Evolutionary conservation across 2,797 vertebrate genomes (phyloP).

Genomic region (Taenioides sp.): DNA sequence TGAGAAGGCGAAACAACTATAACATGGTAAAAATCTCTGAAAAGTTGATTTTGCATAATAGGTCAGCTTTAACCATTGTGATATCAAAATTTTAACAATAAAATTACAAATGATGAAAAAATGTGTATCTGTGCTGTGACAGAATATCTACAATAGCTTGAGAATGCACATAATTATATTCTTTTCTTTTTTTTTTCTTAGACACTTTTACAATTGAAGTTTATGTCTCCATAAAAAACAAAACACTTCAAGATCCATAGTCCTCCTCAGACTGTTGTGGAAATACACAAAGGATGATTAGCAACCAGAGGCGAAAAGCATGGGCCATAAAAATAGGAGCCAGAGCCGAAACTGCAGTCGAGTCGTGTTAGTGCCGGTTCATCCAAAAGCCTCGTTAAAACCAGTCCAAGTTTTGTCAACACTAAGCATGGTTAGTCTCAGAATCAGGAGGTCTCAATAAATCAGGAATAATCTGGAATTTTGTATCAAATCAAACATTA

Average conservation of each 20-base stretch:
- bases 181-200: no score
- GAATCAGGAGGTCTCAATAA: conserved; percentile 12
- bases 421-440: conserved; percentile 24
- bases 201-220: neutral
- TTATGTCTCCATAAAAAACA: conserved; percentile 22
- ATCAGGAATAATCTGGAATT: conserved; percentile 1
- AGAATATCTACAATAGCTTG: no score
- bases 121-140: no score
- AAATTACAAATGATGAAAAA: no score
- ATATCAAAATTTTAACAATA: no score
- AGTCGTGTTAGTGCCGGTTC: conserved; percentile 42
- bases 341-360: conserved; percentile 20
- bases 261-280: conserved; percentile 42
- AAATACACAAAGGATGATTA: conserved; percentile 60
- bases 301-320: conserved; percentile 6
- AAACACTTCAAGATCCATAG: conserved; percentile 16
- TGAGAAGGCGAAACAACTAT: no score
- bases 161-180: no score
- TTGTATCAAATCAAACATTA: neutral
- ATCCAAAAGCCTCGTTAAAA: conserved; percentile 46
- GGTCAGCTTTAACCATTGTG: no score
- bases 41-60: no score
- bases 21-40: no score
- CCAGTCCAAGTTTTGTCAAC: conserved; percentile 47
- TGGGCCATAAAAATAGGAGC: neutral